These are phyloP conservation scores for Microtus ochrogaster DNA, from an alignment of 2,113 vertebrate genomes.

Conservation along the genomic window DNA sequence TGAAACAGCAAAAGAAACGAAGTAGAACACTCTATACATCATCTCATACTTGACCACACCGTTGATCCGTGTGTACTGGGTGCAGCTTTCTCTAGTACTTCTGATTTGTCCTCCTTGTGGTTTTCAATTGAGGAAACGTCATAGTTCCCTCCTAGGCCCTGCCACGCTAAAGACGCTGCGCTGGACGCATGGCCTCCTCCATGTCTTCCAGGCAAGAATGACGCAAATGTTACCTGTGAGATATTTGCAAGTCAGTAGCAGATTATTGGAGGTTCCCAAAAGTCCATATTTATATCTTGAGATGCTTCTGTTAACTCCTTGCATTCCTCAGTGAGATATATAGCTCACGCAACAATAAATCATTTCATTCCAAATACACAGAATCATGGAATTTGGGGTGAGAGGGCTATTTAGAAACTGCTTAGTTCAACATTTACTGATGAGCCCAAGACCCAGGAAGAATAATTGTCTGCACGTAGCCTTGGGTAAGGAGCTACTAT, in stretches of 20 bases:
- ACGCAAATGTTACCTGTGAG: background rate
- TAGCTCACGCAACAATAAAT: conserved; percentile 46
- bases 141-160: background rate
- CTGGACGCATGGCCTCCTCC: background rate
- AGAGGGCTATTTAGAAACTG: conserved; percentile 73
- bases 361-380: conserved; percentile 65
- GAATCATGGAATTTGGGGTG: conserved; percentile 67
- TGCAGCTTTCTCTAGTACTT: background rate
- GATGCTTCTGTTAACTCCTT: conserved; percentile 55
- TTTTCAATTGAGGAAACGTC: conserved; percentile 10
- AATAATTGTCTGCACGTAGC: conserved; percentile 44
- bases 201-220: background rate
- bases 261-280: conserved; percentile 53
- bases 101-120: background rate
- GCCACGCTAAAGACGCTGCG: background rate
- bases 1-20: conserved; percentile 54
- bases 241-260: conserved; percentile 44
- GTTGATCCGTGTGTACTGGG: background rate
- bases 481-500: conserved; percentile 32
- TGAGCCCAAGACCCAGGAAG: conserved; percentile 45
- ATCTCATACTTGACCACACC: background rate
- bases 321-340: conserved; percentile 63
- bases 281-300: conserved; percentile 46
- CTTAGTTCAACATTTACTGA: conserved; percentile 63
- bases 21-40: background rate